phyloP scores from a whole-genome alignment of 2,113 vertebrate genomes.

The Xyliphius kryptos region DNA sequence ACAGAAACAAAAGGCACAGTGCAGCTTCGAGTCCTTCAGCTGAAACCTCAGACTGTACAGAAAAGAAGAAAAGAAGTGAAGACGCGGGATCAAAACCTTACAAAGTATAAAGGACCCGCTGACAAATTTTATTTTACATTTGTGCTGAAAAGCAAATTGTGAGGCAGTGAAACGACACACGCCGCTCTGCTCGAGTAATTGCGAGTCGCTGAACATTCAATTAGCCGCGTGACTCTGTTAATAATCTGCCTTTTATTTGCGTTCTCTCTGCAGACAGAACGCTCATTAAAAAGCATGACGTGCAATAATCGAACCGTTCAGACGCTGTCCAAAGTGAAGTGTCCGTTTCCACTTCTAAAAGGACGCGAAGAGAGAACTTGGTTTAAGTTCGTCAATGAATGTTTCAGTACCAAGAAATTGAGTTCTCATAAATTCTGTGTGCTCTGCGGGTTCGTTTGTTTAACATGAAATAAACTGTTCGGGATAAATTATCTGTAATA shows the following conservation, averaged over 20 bases:
- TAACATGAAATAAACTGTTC: conserved; percentile 1
- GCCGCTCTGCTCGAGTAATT: conserved; percentile 57
- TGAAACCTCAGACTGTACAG: conserved; percentile 3
- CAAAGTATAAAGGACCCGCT: conserved; percentile 15
- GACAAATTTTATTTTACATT: conserved; percentile 36
- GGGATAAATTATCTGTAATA: background rate
- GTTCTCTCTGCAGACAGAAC: conserved; percentile 57
- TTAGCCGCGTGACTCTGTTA: conserved; percentile 73
- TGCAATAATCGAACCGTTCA: conserved; percentile 66
- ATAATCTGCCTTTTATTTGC: conserved; percentile 69
- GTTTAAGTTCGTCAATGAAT: conserved; percentile 23
- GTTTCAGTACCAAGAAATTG: background rate
- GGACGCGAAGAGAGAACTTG: conserved; percentile 27
- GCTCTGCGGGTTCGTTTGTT: background rate
- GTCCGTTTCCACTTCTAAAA: conserved; percentile 53
- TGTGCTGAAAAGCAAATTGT: conserved; percentile 42
- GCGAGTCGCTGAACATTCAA: conserved; percentile 72
- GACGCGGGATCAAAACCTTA: conserved; percentile 1
- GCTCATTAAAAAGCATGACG: conserved; percentile 65
- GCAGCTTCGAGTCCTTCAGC: too few species aligned
- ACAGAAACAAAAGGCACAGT: too few species aligned
- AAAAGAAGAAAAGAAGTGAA: conserved; percentile 14
- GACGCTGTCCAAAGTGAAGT: conserved; percentile 48
- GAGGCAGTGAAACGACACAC: conserved; percentile 54
- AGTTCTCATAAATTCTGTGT: background rate